phyloP scores from a whole-genome alignment of 2,113 vertebrate species.

The Toxotes jaculatrix region DNA sequence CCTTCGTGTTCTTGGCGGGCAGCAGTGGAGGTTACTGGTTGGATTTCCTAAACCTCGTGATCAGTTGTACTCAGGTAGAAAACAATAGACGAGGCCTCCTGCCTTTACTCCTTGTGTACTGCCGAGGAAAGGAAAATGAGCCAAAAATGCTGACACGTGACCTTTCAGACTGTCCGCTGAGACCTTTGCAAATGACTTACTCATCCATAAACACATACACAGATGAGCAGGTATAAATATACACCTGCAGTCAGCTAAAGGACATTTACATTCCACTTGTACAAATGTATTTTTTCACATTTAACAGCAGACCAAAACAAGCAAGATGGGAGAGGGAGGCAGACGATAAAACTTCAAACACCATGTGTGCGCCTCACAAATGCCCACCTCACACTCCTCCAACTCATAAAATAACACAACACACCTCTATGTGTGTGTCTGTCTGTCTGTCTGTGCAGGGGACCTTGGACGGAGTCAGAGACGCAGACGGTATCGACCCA shows the following conservation, averaged over 20 bases:
- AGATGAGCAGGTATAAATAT: conserved; percentile 20
- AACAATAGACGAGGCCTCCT: not conserved
- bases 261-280: not conserved
- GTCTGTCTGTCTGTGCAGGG: conserved; percentile 5
- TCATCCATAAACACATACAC: conserved; percentile 41
- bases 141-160: conserved; percentile 38
- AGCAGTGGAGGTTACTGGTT: not conserved
- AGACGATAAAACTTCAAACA: not conserved
- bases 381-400: conserved; percentile 31
- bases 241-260: conserved; percentile 14
- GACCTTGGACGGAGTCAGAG: conserved; percentile 45
- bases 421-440: not conserved
- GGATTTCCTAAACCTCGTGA: conserved; percentile 18
- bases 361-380: not conserved
- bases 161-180: conserved; percentile 20
- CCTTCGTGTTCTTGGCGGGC: conserved; percentile 51
- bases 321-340: not conserved
- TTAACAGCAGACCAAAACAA: not conserved
- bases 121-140: conserved; percentile 15
- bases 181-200: conserved; percentile 39
- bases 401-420: not conserved
- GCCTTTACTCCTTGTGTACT: not conserved
- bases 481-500: conserved; percentile 47
- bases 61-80: not conserved
- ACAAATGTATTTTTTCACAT: not conserved